Conservation (phyloP, 2,888 invertebrate species). For the Synanthedon tipuliformis region DNA sequence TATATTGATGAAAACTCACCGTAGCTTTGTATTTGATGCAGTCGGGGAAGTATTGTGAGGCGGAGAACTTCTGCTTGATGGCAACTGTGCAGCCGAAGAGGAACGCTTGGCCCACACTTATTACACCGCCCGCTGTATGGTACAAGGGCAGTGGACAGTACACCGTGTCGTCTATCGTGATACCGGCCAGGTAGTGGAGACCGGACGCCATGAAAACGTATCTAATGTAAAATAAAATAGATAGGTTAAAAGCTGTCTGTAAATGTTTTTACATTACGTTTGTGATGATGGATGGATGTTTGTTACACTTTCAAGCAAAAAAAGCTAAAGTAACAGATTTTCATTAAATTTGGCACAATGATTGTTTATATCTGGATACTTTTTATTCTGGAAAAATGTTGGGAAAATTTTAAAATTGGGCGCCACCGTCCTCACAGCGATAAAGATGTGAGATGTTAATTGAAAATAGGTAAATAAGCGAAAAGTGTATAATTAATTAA, state of each 20-base stretch:
- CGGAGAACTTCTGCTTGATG: slow-evolving; percentile 92
- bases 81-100: slow-evolving; percentile 86
- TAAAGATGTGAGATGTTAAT: too few species aligned
- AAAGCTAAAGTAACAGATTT: too few species aligned
- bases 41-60: slow-evolving; percentile 92
- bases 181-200: slow-evolving; percentile 74
- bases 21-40: slow-evolving; percentile 95
- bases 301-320: too few species aligned
- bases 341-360: too few species aligned
- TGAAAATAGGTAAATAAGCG: too few species aligned
- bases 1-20: slow-evolving; percentile 65
- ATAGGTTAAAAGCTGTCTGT: background rate
- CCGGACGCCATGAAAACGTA: slow-evolving; percentile 82
- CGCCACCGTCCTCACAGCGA: too few species aligned
- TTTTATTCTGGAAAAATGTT: too few species aligned
- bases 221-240: slow-evolving; percentile 47
- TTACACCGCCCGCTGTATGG: slow-evolving; percentile 93
- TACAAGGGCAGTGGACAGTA: slow-evolving; percentile 96
- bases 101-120: slow-evolving; percentile 85
- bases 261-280: too few species aligned
- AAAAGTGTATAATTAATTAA: too few species aligned
- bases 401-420: too few species aligned
- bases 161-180: slow-evolving; percentile 78
- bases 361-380: too few species aligned
- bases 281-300: too few species aligned